Conservation (phyloP, 2,797 vertebrate genomes). For the Coregonus ussuriensis region DNA sequence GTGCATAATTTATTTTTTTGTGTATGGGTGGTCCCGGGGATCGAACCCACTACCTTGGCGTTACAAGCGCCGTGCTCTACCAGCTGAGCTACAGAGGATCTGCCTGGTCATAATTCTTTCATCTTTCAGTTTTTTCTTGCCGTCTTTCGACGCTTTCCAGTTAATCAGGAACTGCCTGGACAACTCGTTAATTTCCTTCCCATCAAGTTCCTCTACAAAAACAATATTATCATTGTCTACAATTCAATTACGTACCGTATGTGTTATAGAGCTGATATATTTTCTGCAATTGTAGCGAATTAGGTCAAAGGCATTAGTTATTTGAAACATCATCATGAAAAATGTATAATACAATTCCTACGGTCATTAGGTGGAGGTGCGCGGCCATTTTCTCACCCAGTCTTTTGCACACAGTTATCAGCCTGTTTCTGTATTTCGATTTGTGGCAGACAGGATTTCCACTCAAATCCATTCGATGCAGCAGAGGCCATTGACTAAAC, state of each 20-base stretch:
- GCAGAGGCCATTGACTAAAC: conserved; percentile 80
- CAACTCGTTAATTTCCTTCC: conserved; percentile 85
- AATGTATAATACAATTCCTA: background rate
- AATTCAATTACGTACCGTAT: background rate
- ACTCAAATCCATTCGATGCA: conserved; percentile 84
- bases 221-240: background rate
- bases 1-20: no score
- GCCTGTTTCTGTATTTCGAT: conserved; percentile 88
- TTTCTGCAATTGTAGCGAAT: no score
- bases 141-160: conserved; percentile 91
- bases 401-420: conserved; percentile 80
- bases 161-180: conserved; percentile 90
- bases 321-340: background rate
- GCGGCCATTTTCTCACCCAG: conserved; percentile 76
- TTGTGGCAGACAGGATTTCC: conserved; percentile 90
- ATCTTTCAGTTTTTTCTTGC: conserved; percentile 78
- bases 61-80: no score
- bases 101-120: conserved; percentile 55
- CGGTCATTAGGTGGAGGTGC: background rate
- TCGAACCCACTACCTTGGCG: no score
- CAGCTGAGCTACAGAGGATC: background rate
- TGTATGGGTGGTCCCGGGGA: no score
- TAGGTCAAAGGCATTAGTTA: conserved; percentile 27
- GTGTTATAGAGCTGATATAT: background rate
- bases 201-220: conserved; percentile 86